Percentiles rank a stretch among this genome's conserved stretches.
phyloP scores from a whole-genome alignment of 2,888 invertebrate genomes.

The Dynastes tityus region DNA sequence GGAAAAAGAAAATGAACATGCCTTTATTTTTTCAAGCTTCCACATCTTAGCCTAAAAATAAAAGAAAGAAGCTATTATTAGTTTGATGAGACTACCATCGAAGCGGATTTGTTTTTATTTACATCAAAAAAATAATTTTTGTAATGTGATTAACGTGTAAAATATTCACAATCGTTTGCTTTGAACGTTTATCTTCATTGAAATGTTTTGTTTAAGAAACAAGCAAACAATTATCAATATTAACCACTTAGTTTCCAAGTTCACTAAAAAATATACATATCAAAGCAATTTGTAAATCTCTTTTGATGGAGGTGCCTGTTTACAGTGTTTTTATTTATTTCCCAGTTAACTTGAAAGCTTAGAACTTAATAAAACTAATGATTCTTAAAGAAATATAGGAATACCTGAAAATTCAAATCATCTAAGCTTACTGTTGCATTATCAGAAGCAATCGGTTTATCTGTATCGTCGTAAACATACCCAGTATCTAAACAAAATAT shows the following conservation, averaged over 20 bases:
- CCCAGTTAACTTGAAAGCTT: neutral
- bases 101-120: conserved; percentile 6
- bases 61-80: conserved; percentile 62
- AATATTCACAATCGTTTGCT: neutral
- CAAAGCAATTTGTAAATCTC: too few relatives aligned
- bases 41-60: conserved; percentile 75
- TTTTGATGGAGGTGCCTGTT: neutral
- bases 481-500: conserved; percentile 45
- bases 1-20: conserved; percentile 70
- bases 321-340: neutral
- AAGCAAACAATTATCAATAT: neutral
- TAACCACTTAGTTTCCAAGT: too few relatives aligned
- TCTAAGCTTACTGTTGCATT: conserved; percentile 35
- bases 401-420: conserved; percentile 51
- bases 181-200: neutral
- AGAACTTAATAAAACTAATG: neutral
- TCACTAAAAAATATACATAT: neutral
- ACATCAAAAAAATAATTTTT: neutral
- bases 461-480: conserved; percentile 37
- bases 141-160: neutral
- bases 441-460: conserved; percentile 7
- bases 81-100: conserved; percentile 18
- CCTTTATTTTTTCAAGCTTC: conserved; percentile 76
- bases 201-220: neutral
- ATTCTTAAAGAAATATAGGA: neutral